These are phyloP conservation scores for Brotula barbata DNA, from an alignment of 2,797 vertebrate species.

Conservation along the genomic window DNA sequence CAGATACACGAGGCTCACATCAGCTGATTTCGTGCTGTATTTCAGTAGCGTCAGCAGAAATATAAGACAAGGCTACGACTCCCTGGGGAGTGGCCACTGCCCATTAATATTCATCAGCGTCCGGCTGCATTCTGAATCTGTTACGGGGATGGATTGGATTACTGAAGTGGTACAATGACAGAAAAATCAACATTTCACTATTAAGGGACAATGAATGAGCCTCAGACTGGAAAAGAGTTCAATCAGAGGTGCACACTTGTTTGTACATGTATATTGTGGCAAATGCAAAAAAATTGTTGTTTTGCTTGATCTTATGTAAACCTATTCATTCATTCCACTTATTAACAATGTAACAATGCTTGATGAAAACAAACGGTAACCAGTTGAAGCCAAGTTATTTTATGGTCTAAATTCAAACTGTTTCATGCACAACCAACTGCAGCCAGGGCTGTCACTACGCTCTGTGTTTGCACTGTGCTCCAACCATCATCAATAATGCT, in stretches of 20 bases:
- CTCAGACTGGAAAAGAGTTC: conserved; percentile 15
- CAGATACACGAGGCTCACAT: conserved; percentile 54
- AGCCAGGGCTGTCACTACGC: no score
- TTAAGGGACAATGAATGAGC: conserved; percentile 39
- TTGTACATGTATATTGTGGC: no score
- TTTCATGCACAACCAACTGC: no score
- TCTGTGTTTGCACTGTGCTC: no score
- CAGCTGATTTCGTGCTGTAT: conserved; percentile 67
- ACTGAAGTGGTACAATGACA: conserved; percentile 54
- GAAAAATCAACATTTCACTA: conserved; percentile 56
- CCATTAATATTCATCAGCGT: conserved; percentile 71
- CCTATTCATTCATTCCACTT: no score
- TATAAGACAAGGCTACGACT: conserved; percentile 57
- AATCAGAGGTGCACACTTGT: conserved; percentile 7
- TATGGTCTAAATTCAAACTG: no score
- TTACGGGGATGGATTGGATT: conserved; percentile 49
- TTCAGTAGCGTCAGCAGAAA: conserved; percentile 80
- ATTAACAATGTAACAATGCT: no score
- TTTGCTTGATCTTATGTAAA: no score
- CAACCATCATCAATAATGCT: no score
- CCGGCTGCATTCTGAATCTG: conserved; percentile 48
- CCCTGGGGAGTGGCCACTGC: conserved; percentile 58
- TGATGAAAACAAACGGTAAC: no score
- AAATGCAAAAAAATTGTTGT: no score
- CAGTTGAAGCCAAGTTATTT: no score